These are phyloP conservation scores for Cinara cedri DNA, from an alignment of 2,888 invertebrate genomes.

Conservation along the genomic window DNA sequence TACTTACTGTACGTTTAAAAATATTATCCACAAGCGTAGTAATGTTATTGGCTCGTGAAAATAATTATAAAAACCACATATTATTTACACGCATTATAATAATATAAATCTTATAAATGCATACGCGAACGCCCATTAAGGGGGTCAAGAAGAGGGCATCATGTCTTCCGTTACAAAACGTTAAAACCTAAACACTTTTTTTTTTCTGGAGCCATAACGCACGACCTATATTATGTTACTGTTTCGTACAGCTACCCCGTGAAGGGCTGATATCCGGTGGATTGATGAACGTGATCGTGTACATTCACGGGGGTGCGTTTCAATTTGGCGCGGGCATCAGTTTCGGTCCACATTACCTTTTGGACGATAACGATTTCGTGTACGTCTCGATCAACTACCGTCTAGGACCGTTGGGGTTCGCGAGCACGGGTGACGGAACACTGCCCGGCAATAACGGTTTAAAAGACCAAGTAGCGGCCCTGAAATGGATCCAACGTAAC, in stretches of 20 bases:
- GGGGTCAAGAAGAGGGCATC: no score
- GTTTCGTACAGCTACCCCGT: slow-evolving; percentile 51
- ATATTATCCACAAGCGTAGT: no score
- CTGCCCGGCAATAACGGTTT: slow-evolving; percentile 76
- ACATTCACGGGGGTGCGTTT: slow-evolving; percentile 61
- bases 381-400: slow-evolving; percentile 61
- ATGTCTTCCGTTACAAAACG: no score
- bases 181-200: no score
- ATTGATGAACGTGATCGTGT: slow-evolving; percentile 62
- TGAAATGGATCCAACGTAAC: slow-evolving; percentile 74
- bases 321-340: slow-evolving; percentile 59
- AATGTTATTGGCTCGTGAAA: no score
- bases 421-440: slow-evolving; percentile 74
- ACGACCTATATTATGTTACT: not conserved
- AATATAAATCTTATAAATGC: no score
- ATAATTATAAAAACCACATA: no score
- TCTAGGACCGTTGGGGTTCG: slow-evolving; percentile 67
- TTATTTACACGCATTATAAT: no score
- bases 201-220: no score
- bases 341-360: slow-evolving; percentile 60
- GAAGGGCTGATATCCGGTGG: slow-evolving; percentile 51
- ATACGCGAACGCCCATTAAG: no score
- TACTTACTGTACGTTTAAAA: no score
- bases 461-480: slow-evolving; percentile 75
- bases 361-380: slow-evolving; percentile 61